Base-by-base conservation (phyloP, 2,888 invertebrate genomes). In the Dromius quadrimaculatus region DNA sequence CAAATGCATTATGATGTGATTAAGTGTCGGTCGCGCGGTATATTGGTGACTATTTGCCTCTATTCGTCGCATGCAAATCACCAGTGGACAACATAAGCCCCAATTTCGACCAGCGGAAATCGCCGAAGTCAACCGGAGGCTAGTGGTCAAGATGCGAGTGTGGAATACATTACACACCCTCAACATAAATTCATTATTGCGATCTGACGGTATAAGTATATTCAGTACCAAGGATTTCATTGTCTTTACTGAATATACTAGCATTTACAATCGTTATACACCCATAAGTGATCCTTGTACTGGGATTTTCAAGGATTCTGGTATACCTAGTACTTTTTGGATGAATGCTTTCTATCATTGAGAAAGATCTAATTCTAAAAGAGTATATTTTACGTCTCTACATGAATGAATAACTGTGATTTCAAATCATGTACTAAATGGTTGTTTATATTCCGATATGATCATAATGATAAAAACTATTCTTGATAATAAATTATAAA, bases 1-100 rank as follows among this genome's bases (percentile, higher is more conserved):
- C 68, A 28, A 68, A 59, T 68, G 68, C 45, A 68, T 68, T 68
- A 68, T 68, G 43, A 59, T 68, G 68, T 68, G 68, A 68, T 68
- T 68, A 59, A 43, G 45, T 59, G 59, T 68, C 68, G 59, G 41
- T 54, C 34, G 45, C n/a, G 28, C 28, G 17, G 59, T 41, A 59
- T 59, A 68, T 68, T 15, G 50, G 41, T 41, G 41, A 54, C 50
- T 32, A 54, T 54, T 54, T 54, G 50, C 15, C 28, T 15, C 28
- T 15, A 41, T 22, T 59, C 36, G 43, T 59, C 68, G 45, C 32
- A 68, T 68, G 68, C 59, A 68, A 68, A 68, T 68, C 43, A 68
- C 5, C 34, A 15, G 9, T 3, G 3, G n/a, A n/a, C 9, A 6
- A 38, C 38, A 3, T 11, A 38, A 47, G 47, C 8, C 15, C 47